Evolutionary conservation across 2,113 vertebrate species (phyloP).

Genomic region (Deroptyus accipitrinus): DNA sequence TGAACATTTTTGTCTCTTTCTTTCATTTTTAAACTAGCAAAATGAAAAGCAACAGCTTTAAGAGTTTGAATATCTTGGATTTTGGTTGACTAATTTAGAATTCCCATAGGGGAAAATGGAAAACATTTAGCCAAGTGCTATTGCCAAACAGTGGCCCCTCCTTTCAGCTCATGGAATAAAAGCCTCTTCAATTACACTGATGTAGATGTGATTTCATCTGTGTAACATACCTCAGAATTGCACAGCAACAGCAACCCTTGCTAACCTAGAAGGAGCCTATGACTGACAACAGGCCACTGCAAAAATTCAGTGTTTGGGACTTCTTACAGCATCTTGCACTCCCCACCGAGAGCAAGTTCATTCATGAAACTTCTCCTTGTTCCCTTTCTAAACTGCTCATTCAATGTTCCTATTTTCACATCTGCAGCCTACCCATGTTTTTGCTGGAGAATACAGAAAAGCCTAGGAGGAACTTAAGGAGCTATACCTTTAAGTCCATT

Average conservation of each 20-base stretch:
- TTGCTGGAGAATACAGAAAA: background rate
- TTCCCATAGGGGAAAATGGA: background rate
- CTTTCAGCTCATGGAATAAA: background rate
- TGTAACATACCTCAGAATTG: background rate
- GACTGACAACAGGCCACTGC: background rate
- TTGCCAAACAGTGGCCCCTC: background rate
- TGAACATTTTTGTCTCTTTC: background rate
- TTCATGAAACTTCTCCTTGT: background rate
- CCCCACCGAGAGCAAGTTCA: background rate
- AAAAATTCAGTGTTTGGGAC: background rate
- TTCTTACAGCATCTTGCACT: background rate
- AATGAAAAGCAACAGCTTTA: background rate
- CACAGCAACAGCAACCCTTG: background rate
- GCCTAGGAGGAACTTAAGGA: background rate
- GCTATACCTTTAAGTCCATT: background rate
- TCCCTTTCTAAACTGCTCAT: background rate
- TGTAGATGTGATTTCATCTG: background rate
- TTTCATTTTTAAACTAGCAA: background rate
- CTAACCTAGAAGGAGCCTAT: background rate
- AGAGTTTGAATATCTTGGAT: background rate
- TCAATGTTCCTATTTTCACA: background rate
- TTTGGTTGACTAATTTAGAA: background rate
- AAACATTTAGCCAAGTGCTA: background rate
- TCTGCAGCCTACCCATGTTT: background rate
- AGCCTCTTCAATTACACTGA: background rate